Evolutionary conservation across 2,797 vertebrate genomes (phyloP), one percentile per base, ranked within the genome.

Genomic region (Aulostomus chinensis): DNA sequence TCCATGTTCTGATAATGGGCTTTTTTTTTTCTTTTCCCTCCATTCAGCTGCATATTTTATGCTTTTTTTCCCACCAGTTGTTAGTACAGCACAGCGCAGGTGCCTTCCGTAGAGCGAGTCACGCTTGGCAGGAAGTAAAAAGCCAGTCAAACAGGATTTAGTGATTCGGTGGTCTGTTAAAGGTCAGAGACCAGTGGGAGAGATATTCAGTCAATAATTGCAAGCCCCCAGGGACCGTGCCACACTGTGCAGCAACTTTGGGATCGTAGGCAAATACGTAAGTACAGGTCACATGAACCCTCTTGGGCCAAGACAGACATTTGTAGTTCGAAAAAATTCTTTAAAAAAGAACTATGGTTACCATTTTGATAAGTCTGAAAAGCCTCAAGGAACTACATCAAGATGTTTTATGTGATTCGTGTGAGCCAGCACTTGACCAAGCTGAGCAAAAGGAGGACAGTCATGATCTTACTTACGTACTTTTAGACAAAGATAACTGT

Each of bases 191-290:
- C 75, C 76, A 67, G 47, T 68, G 30, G 78, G 57, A 81, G 80
- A 90, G 86, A 90, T 89, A 83, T 90, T 84, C 47, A 9, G 6
- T 78, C 87, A 91, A 89, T 91, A 91, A 89, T 66, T 79, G 65
- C 15, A 46, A n/a, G 15, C 30, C 58, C 38, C 5, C 2, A 53
- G 48, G 35, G 48, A 15, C 41, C 32, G 9, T 30, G 39, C 18
- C 6, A 32, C 11, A 17, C 6, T 22, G 32, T 25, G 38, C 32
- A 43, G 22, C 1, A 1, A 24, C 29, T 47, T 55, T 51, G 34
- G 7, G 2, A 0, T 26, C 4, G 52, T 11, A 30, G 34, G 33
- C 30, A 1, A 65, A 54, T 9, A 35, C 8, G 4, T 15, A 45
- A 60, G 26, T 46, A 16, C 52, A 53, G 12, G 39, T 52, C 16